A percentile compares a stretch with the other conserved stretches of the same genome.
These are phyloP conservation scores for Macropus fuliginosus DNA, from an alignment of 2,797 vertebrate species.

Conservation along the genomic window DNA sequence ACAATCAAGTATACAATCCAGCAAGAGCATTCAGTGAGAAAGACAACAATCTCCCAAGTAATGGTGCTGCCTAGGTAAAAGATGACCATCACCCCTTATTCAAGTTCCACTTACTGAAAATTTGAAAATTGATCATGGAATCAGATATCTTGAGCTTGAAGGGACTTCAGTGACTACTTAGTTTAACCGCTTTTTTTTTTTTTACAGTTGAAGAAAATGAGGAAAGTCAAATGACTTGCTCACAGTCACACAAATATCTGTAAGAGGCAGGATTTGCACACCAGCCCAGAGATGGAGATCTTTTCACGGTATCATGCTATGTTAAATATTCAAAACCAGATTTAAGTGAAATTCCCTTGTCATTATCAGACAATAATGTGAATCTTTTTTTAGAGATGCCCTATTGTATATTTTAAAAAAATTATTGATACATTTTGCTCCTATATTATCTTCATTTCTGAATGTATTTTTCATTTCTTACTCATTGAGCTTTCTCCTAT, in stretches of 20 bases:
- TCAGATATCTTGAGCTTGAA: background rate
- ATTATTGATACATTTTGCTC: background rate
- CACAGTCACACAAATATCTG: background rate
- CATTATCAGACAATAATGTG: background rate
- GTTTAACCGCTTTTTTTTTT: background rate
- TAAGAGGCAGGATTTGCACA: background rate
- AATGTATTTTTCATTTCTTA: background rate
- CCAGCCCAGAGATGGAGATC: background rate
- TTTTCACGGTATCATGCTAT: background rate
- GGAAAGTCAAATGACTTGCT: background rate
- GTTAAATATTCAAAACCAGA: background rate
- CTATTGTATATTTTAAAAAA: background rate
- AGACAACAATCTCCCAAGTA: background rate
- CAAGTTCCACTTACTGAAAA: accelerated
- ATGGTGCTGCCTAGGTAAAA: background rate
- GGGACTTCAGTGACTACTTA: background rate
- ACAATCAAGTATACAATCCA: background rate
- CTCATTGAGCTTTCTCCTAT: background rate
- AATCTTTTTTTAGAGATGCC: too few species aligned
- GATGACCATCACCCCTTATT: too few species aligned
- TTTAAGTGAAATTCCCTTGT: background rate
- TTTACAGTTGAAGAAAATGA: background rate
- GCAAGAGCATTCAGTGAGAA: background rate
- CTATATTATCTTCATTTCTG: background rate
- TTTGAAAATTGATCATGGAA: background rate